phyloP scores from a whole-genome alignment of 2,113 vertebrate genomes.

The Rhabdomys dilectus region DNA sequence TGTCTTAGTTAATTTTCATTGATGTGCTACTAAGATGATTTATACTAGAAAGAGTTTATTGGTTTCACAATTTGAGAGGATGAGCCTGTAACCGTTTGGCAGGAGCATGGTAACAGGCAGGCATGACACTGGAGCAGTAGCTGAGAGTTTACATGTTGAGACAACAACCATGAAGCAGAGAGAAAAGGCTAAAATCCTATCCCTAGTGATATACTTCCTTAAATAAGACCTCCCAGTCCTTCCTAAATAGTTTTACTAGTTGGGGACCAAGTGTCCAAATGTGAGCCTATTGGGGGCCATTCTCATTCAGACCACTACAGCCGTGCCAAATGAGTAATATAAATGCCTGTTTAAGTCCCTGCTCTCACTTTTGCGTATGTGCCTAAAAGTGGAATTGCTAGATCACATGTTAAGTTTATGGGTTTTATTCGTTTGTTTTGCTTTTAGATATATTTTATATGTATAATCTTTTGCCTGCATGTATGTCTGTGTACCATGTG shows the following conservation, averaged over 20 bases:
- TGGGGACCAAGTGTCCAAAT: not conserved
- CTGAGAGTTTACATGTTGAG: not conserved
- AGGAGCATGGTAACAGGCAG: not conserved
- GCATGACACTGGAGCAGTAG: not conserved
- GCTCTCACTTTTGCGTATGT: not conserved
- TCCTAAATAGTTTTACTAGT: not conserved
- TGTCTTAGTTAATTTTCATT: not conserved
- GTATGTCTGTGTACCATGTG: not conserved
- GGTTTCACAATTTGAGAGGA: not conserved
- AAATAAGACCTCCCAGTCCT: not conserved
- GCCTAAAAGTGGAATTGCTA: conserved; percentile 2
- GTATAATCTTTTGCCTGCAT: not conserved
- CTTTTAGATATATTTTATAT: not conserved
- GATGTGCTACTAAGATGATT: not conserved
- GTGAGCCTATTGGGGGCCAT: not conserved
- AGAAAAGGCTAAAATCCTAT: not conserved
- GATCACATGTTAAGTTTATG: not conserved
- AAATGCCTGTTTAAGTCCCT: not conserved
- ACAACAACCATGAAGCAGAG: not conserved
- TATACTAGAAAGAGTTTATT: not conserved
- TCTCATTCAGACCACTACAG: not conserved
- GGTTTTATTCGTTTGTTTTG: not conserved
- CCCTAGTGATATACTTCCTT: not conserved
- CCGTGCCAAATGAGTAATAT: not conserved
- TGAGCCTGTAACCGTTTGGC: not conserved